Base-by-base conservation (phyloP, 2,888 invertebrate species). In the Rhagium mordax region DNA sequence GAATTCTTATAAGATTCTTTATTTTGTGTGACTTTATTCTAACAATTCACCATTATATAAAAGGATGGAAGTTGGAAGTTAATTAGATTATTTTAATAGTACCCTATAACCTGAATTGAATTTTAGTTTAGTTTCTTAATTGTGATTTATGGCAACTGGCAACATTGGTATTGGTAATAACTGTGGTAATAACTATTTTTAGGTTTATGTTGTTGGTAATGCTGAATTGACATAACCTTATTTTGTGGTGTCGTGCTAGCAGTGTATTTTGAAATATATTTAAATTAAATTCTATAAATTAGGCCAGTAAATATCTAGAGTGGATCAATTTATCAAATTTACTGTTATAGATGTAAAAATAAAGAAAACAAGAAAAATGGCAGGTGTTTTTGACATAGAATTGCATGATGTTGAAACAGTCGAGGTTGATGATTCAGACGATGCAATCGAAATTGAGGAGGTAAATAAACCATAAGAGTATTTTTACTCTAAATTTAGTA, bases 381-480 rank as follows among this genome's bases (percentile, higher is more conserved):
- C 94, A 88, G 96, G 95, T 89, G 95, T 97, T 88, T 97, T 98
- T 89, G 96, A 97, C 91, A 93, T 98, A 88, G 97, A 98, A 89
- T 91, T 97, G 86, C 93, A 93, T 85, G 93, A 94, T 85, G 90
- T 89, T 74, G 91, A 91, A 87, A 89, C 91, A 75, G 90, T 91
- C 82, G 89, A 90, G 76, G 90, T 92, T 81, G 93, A 91, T 85
- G 94, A 94, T 87, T 94, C 94, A 86, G 95, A 95, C 84, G 96
- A 97, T 82, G 85, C 86, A 87, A 98, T 98, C 90, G 94, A 94
- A 87, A 94, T 96, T 87, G 95, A 95, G 90, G 95, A 95, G 93
- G 97, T 96, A 91, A 91, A 89, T 74, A 60, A 24, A 77, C 20
- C 15, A 51, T n/a, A 13, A 8, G 7, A 66, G 18, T 51, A 33